phyloP scores from a whole-genome alignment of 2,113 vertebrate genomes.

The Gila orcuttii region DNA sequence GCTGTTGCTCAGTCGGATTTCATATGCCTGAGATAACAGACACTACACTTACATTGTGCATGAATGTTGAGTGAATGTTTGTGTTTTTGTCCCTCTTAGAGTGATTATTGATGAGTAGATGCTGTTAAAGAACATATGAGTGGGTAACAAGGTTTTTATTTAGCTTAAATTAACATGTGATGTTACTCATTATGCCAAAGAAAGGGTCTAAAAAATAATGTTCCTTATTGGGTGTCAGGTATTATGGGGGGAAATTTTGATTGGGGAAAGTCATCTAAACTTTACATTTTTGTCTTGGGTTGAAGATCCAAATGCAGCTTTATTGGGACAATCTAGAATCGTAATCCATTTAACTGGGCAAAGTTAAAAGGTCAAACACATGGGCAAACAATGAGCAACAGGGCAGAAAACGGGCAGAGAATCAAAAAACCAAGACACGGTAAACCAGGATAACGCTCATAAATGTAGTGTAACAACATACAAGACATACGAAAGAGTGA shows the following conservation, averaged over 20 bases:
- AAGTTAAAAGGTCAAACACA: too few relatives aligned
- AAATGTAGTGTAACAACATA: too few relatives aligned
- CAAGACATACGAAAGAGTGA: too few relatives aligned
- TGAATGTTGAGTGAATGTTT: not conserved
- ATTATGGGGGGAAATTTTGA: not conserved
- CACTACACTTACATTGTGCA: not conserved
- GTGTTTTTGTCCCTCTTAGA: not conserved
- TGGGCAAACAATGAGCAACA: too few relatives aligned
- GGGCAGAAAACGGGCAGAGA: too few relatives aligned
- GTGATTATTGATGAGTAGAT: constrained; percentile 23
- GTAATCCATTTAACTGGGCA: too few relatives aligned
- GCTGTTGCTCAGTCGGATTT: constrained; percentile 14
- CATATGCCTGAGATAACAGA: constrained; percentile 2
- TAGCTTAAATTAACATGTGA: not conserved
- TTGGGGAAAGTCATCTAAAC: not conserved
- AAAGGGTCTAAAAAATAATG: not conserved
- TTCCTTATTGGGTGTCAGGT: not conserved
- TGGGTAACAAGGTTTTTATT: not conserved
- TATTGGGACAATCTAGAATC: too few relatives aligned
- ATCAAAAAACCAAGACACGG: too few relatives aligned
- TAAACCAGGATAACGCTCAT: too few relatives aligned
- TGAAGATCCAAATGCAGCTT: too few relatives aligned
- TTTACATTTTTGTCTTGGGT: too few relatives aligned
- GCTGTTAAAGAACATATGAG: constrained; percentile 26
- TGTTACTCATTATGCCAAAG: not conserved